These are phyloP conservation scores for Squalus acanthias DNA, from an alignment of 2,797 vertebrate species.

Conservation along the genomic window DNA sequence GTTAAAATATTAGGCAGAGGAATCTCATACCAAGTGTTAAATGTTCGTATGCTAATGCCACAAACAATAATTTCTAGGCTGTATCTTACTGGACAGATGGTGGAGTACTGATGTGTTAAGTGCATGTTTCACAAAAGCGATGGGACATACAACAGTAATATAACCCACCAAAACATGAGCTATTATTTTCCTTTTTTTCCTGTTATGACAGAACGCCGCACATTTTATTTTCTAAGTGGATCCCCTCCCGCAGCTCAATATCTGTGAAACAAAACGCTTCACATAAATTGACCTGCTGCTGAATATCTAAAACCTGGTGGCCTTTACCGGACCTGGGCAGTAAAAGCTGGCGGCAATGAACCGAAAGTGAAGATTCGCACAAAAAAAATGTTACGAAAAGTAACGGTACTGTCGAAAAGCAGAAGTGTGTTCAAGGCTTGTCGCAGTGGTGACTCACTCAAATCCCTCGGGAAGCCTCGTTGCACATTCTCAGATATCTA, in stretches of 20 bases:
- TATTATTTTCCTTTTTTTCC: not conserved
- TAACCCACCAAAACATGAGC: not conserved
- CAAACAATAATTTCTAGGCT: not conserved
- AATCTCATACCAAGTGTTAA: slow-evolving; percentile 27
- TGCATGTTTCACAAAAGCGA: not conserved
- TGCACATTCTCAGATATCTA: not conserved
- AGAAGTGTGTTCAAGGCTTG: not conserved
- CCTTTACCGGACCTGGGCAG: not conserved
- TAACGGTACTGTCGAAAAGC: not conserved
- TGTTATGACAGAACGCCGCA: not conserved
- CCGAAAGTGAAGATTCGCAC: not conserved
- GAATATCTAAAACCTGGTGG: not conserved
- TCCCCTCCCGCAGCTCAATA: not conserved
- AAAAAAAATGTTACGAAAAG: not conserved
- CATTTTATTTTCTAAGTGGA: not conserved
- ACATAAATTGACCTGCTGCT: not conserved
- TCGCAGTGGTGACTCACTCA: not conserved
- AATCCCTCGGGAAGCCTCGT: not conserved
- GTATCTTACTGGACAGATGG: not conserved
- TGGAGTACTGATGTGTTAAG: not conserved
- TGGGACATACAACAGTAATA: slow-evolving; percentile 6
- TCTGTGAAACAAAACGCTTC: not conserved
- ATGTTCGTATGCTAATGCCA: not conserved
- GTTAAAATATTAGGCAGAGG: not conserved
- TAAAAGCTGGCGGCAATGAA: not conserved